These are phyloP conservation scores for Scarus forsteni DNA, from an alignment of 2,797 vertebrate genomes.

Conservation along the genomic window DNA sequence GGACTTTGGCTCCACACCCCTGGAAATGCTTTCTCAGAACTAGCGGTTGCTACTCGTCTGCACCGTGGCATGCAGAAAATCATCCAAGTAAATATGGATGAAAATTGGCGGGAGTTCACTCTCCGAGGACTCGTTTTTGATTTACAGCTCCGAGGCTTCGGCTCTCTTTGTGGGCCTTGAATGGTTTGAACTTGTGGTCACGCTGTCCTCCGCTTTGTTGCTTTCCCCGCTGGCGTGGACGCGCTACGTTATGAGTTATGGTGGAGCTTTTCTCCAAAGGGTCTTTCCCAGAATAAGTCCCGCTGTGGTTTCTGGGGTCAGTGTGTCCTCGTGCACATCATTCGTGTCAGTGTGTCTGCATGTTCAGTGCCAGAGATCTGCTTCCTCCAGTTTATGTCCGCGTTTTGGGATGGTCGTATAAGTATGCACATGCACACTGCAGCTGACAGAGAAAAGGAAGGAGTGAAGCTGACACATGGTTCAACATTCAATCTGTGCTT, in stretches of 20 bases:
- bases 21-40: slow-evolving; percentile 73
- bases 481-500: no score
- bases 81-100: slow-evolving; percentile 51
- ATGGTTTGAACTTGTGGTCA: slow-evolving; percentile 54
- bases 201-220: slow-evolving; percentile 45
- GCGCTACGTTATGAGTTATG: slow-evolving; percentile 54
- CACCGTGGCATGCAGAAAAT: slow-evolving; percentile 42
- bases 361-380: slow-evolving; percentile 29
- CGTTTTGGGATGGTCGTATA: not conserved
- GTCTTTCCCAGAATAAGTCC: slow-evolving; percentile 73
- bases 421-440: slow-evolving; percentile 15
- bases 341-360: slow-evolving; percentile 30
- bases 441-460: not conserved
- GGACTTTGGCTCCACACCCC: slow-evolving; percentile 37
- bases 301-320: slow-evolving; percentile 63
- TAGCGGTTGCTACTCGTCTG: slow-evolving; percentile 44
- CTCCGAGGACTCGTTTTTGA: slow-evolving; percentile 57
- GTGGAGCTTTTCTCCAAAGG: slow-evolving; percentile 45
- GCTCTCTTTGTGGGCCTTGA: slow-evolving; percentile 53
- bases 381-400: slow-evolving; percentile 39
- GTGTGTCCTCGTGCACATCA: slow-evolving; percentile 51
- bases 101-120: slow-evolving; percentile 36
- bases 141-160: slow-evolving; percentile 53
- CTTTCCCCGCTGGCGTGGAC: slow-evolving; percentile 50
- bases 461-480: not conserved